A percentile compares a stretch with the other conserved stretches of the same genome.
phyloP scores from a whole-genome alignment of 2,113 vertebrate genomes.

The Engystomops pustulosus region DNA sequence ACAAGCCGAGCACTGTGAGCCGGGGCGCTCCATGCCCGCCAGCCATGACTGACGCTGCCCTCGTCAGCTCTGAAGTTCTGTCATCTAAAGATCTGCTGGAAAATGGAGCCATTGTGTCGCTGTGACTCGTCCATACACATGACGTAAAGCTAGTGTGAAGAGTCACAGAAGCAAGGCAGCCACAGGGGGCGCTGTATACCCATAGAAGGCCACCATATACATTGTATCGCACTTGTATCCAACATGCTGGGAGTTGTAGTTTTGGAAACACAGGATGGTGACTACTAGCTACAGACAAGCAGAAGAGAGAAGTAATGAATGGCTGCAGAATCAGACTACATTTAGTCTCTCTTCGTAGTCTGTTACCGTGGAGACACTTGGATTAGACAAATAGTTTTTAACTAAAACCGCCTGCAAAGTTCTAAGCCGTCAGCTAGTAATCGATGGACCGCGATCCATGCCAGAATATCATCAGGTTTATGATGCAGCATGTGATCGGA shows the following conservation, averaged over 20 bases:
- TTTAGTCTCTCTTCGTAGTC: neutral
- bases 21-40: neutral
- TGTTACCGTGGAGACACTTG: neutral
- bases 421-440: too few relatives aligned
- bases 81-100: neutral
- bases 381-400: too few relatives aligned
- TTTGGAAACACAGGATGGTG: too few relatives aligned
- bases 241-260: too few relatives aligned
- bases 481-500: too few relatives aligned
- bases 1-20: slow-evolving; percentile 45
- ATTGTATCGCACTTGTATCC: too few relatives aligned
- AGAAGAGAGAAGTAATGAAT: neutral
- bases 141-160: neutral
- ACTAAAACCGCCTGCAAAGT: too few relatives aligned
- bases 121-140: neutral
- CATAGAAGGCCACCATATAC: too few relatives aligned
- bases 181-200: neutral
- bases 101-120: neutral
- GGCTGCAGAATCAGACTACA: neutral
- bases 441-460: too few relatives aligned
- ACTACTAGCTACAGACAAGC: neutral
- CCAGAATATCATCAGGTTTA: too few relatives aligned
- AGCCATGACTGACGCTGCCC: neutral
- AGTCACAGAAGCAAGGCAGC: neutral
- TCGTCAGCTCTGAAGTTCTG: neutral